Evolutionary conservation across 1,140 invertebrate species (phyloP), one percentile per base, ranked within the genome.

Genomic region (Bombus pyrosoma): DNA sequence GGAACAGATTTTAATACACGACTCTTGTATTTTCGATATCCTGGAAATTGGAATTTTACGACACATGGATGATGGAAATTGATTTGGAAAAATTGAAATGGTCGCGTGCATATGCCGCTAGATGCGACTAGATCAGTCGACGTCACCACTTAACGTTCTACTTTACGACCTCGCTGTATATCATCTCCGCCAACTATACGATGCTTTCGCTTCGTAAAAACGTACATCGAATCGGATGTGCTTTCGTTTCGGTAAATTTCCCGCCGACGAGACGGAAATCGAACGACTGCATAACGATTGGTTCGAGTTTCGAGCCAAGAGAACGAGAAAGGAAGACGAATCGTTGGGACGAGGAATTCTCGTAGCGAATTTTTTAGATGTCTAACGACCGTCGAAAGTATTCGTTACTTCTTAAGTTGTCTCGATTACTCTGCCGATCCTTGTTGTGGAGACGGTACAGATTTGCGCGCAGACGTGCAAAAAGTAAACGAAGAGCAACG

Each of bases 371-470:
- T 82, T 64, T n/a, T 41, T 53, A 39, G 1, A 39, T 22, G 47
- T 18, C n/a, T 62, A 81, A 81, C 53, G 69, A 73, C n/a, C 39
- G 59, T 81, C 69, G 69, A 73, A 39, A 73, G 80, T 62, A 39
- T 57, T 74, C 80, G 69, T 72, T 82, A 43, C 43, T 74, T 47
- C 53, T 47, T 22, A 18, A 59, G 37, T 59, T 68, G 43, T 34
- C 76, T 22, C 15, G 43, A 37, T n/a, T 13, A 34, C 39, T 39
- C 13, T 9, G 73, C 28, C 69, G 47, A 15, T 53, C 68, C 9
- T n/a, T 39, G 47, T 53, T 22, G 18, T 1, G 47, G 47, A 1
- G 5, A 53, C 47, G 47, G 18, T 22, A 53, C 18, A 53, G 47
- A 53, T 53, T 53, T 53, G 47, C 18, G 18, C 47, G 34, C 15